phyloP scores from a whole-genome alignment of 1,140 invertebrate genomes.

The Apis florea region DNA sequence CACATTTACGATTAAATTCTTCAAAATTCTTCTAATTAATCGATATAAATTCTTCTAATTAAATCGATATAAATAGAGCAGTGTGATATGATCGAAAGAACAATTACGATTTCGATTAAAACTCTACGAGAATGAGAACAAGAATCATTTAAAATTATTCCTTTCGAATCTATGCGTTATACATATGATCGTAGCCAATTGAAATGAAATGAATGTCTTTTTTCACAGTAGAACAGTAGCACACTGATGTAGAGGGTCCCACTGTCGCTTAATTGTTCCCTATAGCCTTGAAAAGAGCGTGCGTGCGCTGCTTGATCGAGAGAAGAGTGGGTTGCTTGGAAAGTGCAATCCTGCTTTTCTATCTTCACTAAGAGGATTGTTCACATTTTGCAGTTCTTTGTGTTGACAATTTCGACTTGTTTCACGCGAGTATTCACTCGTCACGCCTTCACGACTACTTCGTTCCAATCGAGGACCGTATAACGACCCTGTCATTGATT shows the following conservation, averaged over 20 bases:
- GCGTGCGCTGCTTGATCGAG: neutral
- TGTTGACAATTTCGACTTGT: slow-evolving; percentile 16
- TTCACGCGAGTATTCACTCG: slow-evolving; percentile 10
- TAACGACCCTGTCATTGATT: slow-evolving; percentile 22
- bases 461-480: neutral
- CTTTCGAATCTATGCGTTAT: no score
- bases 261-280: slow-evolving; percentile 29
- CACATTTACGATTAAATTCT: neutral
- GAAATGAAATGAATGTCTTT: neutral
- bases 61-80: no score
- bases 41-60: neutral
- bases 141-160: no score
- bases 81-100: neutral
- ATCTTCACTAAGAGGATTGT: neutral
- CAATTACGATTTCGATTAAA: neutral
- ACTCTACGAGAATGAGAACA: no score
- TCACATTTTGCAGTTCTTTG: slow-evolving; percentile 24
- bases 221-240: neutral
- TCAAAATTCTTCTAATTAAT: neutral
- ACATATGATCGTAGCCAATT: neutral
- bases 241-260: neutral
- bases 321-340: neutral
- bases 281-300: slow-evolving; percentile 28
- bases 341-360: slow-evolving; percentile 31
- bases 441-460: neutral